These are phyloP conservation scores for Bimastos eiseni DNA, from an alignment of 2,888 invertebrate genomes.

Conservation along the genomic window DNA sequence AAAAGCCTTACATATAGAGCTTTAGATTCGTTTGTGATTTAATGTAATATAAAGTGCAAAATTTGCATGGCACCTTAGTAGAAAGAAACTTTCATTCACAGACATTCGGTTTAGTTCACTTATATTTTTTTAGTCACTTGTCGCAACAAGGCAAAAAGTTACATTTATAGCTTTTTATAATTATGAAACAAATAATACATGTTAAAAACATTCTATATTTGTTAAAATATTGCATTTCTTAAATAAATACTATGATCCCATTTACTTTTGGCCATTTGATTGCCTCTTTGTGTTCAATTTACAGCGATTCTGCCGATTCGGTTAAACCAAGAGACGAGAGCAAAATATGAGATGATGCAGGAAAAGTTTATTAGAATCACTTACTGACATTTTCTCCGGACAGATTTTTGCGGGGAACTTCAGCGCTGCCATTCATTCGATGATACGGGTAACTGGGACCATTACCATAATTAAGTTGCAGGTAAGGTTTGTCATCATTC, in stretches of 20 bases:
- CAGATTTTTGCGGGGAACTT: conserved; percentile 27
- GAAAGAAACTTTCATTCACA: too few species aligned
- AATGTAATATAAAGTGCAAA: neutral
- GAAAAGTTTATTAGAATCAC: neutral
- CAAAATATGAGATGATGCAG: neutral
- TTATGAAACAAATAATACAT: too few species aligned
- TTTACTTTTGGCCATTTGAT: too few species aligned
- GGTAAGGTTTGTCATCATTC: conserved; percentile 39
- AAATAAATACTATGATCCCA: too few species aligned
- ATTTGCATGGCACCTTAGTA: too few species aligned
- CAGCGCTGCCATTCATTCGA: conserved; percentile 19
- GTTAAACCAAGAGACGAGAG: neutral
- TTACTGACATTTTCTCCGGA: neutral
- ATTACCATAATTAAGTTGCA: conserved; percentile 40
- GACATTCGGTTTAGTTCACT: too few species aligned
- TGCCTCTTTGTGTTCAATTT: neutral
- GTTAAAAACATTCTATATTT: too few species aligned
- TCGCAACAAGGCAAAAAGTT: too few species aligned
- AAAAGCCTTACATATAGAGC: too few species aligned
- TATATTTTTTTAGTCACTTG: too few species aligned
- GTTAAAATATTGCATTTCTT: too few species aligned
- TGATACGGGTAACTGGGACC: conserved; percentile 39
- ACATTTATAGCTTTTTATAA: too few species aligned
- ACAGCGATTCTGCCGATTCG: neutral
- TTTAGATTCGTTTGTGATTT: neutral